Base-by-base conservation (phyloP, 2,888 invertebrate species). In the Ectropis crepuscularia region DNA sequence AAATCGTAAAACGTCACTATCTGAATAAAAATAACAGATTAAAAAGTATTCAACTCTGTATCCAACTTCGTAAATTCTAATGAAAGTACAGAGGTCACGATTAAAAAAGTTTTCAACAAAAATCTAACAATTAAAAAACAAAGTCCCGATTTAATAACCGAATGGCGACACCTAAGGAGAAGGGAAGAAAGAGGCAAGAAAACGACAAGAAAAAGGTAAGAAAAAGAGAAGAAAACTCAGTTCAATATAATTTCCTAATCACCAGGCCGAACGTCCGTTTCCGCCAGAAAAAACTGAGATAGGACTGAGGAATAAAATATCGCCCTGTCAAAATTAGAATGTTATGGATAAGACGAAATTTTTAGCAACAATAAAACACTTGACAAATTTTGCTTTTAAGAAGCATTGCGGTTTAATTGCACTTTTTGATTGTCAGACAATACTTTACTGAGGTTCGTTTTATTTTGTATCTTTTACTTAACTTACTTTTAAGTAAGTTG, bases 221-320 rank as follows among this genome's bases (percentile, higher is more conserved):
- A 47, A 16, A 82, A 83, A 75, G 45, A 47, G 39, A 83, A 85
- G 82, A 85, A 83, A 79, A 80, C 80, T 78, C 77, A 80, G 81
- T 87, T 85, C 90, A 87, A 89, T 89, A 89, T 91, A 91, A 91
- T 92, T 92, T 91, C 89, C 87, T 91, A 89, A 91, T 91, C 92
- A 85, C 86, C 81, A 89, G 86, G 81, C 87, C 86, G 89, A 81
- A 86, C 89, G 87, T 92, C 92, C 92, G 89, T 82, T 89, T 89
- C 90, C 89, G 84, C 75, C 70, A 57, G 85, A 90, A 88, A 85
- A 90, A 90, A 88, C 78, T 81, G 75, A 83, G 85, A 86, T 85
- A 85, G 86, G 86, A 83, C 70, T 84, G 77, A 78, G 75, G 77
- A 77, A 76, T 47, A 28, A 55, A 55, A 41, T 74, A 78, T 70